These are phyloP conservation scores for Baccha elongata DNA, from an alignment of 2,888 invertebrate genomes.

Conservation along the genomic window DNA sequence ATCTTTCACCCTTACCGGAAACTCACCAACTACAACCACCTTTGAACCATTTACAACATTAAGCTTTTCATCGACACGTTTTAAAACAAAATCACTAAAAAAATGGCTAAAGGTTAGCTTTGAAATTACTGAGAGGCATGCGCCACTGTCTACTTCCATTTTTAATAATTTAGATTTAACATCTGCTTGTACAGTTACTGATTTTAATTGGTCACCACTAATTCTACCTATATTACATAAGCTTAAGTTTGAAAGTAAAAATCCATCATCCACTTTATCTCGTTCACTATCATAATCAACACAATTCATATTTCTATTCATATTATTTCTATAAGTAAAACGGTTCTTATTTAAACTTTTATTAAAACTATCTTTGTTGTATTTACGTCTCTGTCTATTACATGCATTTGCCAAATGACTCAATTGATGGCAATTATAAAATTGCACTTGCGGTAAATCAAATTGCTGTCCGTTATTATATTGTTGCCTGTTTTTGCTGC, in stretches of 20 bases:
- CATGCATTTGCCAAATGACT: too few relatives aligned
- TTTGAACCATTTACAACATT: constrained; percentile 12
- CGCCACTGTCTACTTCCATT: too few relatives aligned
- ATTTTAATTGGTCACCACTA: neutral
- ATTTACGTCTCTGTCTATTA: too few relatives aligned
- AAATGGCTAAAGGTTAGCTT: neutral
- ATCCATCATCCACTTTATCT: constrained; percentile 1
- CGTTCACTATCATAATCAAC: neutral
- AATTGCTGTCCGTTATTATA: too few relatives aligned
- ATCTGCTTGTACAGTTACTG: constrained; percentile 10
- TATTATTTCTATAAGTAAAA: constrained; percentile 10
- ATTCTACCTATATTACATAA: too few relatives aligned
- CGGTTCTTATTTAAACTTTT: too few relatives aligned
- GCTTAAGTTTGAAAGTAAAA: too few relatives aligned
- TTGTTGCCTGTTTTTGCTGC: too few relatives aligned
- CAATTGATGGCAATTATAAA: too few relatives aligned
- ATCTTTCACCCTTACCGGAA: constrained; percentile 15
- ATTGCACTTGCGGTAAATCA: too few relatives aligned
- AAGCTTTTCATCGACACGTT: constrained; percentile 9
- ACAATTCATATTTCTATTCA: constrained; percentile 3
- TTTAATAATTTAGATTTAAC: constrained; percentile 17
- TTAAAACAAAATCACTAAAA: constrained; percentile 20
- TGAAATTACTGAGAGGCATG: constrained; percentile 16
- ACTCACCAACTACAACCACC: constrained; percentile 15
- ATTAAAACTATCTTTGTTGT: too few relatives aligned